Percentiles rank a stretch among this genome's conserved stretches.
These are phyloP conservation scores for Acronicta psi DNA, from an alignment of 2,888 invertebrate species.

Conservation along the genomic window DNA sequence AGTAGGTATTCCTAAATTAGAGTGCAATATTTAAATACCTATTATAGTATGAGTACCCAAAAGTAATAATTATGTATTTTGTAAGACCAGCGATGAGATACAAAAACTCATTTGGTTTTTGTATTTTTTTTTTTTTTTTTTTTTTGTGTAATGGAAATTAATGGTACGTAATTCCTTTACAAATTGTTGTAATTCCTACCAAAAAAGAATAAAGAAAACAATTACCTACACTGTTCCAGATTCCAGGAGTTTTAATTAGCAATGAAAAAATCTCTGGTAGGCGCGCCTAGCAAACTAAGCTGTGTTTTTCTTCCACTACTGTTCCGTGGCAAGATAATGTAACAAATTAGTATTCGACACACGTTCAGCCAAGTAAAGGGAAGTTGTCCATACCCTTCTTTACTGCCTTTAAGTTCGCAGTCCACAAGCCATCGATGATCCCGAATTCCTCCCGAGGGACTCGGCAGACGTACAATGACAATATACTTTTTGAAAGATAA, in stretches of 20 bases:
- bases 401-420: conserved; percentile 57
- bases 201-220: conserved; percentile 46
- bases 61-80: too few relatives aligned
- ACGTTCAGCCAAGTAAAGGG: conserved; percentile 54
- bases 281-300: conserved; percentile 53
- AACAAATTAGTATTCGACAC: conserved; percentile 69
- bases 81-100: not conserved
- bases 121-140: too few relatives aligned
- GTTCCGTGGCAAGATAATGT: conserved; percentile 58
- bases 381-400: conserved; percentile 62
- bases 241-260: conserved; percentile 67
- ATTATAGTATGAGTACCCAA: too few relatives aligned
- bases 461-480: conserved; percentile 13
- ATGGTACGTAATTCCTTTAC: conserved; percentile 13
- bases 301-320: conserved; percentile 64
- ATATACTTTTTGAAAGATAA: conserved; percentile 22
- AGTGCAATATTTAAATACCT: too few relatives aligned
- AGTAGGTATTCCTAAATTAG: too few relatives aligned
- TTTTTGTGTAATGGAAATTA: conserved; percentile 27
- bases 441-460: conserved; percentile 44
- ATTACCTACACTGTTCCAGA: conserved; percentile 58
- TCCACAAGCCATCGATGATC: conserved; percentile 53
- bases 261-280: conserved; percentile 63
- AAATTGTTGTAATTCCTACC: conserved; percentile 37
- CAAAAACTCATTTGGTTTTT: not conserved